Base-by-base conservation (phyloP, 2,888 invertebrate species). In the Acheta domesticus region DNA sequence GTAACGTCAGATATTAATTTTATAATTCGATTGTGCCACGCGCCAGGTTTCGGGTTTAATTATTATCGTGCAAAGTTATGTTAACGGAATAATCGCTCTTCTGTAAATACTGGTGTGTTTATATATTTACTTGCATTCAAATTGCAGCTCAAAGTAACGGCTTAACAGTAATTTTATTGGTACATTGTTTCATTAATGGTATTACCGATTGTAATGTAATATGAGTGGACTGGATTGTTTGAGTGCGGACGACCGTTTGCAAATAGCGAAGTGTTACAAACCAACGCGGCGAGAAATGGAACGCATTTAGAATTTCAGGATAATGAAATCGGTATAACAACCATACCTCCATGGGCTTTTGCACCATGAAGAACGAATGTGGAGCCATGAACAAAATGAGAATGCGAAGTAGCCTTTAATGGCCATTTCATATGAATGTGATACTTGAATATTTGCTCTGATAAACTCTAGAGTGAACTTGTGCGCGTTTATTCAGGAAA, bases 1-100 rank as follows among this genome's bases (percentile, higher is more conserved):
- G 62, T 62, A 62, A 62, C 62, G 62, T 62, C 62, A 62, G 62
- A 62, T 62, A 62, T 62, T 62, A 62, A 62, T 62, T 62, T 62
- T 62, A 62, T 62, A 19, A 62, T 62, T 62, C 62, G n/a, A 62
- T 62, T 62, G 62, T 62, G n/a, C n/a, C n/a, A 62, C n/a, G 62
- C 62, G 62, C n/a, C n/a, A 14, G 62, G 62, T 62, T 62, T n/a
- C 62, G 62, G n/a, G n/a, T 19, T 62, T 62, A 62, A 62, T 62
- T 62, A 62, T 62, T 62, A 62, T n/a, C 62, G 62, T n/a, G n/a
- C 62, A 62, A 62, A 62, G 62, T 62, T 19, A 62, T 62, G n/a
- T 62, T 62, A 19, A n/a, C 62, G n/a, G n/a, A 62, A 62, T 62
- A 62, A 62, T 62, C 62, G 62, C 62, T 62, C n/a, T n/a, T 62